Evolutionary conservation across 2,888 invertebrate species (phyloP).

Genomic region (Cerastis rubricosa): DNA sequence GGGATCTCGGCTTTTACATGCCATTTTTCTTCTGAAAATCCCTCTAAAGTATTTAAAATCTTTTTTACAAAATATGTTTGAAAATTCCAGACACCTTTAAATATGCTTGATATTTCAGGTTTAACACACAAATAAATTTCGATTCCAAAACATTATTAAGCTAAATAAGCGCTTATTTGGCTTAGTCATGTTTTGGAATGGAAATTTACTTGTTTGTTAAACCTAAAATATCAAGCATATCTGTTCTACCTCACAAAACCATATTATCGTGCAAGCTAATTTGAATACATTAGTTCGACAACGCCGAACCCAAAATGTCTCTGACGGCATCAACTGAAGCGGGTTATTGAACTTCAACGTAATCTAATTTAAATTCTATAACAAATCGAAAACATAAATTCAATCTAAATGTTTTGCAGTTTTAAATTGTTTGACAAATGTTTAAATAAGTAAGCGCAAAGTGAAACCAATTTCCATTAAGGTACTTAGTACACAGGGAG

Average conservation of each 20-base stretch:
- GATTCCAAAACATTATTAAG: neutral
- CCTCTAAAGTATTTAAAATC: neutral
- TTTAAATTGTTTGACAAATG: slow-evolving; percentile 24
- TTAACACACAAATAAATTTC: neutral
- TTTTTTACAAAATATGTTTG: neutral
- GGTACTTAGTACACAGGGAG: neutral
- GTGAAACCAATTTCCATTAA: slow-evolving; percentile 13
- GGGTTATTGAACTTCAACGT: slow-evolving; percentile 33
- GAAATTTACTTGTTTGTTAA: too few relatives aligned
- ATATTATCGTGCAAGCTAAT: slow-evolving; percentile 33
- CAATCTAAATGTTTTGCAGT: slow-evolving; percentile 12
- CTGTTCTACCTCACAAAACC: slow-evolving; percentile 8
- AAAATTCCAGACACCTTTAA: neutral
- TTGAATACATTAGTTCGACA: slow-evolving; percentile 41
- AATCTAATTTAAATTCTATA: slow-evolving; percentile 35
- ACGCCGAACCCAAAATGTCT: slow-evolving; percentile 25
- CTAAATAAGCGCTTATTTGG: neutral
- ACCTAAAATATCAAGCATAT: too few relatives aligned
- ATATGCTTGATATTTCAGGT: neutral
- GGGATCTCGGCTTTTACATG: neutral
- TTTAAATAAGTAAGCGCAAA: slow-evolving; percentile 30
- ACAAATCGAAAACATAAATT: slow-evolving; percentile 15
- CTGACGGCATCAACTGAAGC: neutral
- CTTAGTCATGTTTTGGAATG: too few relatives aligned
- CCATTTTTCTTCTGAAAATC: neutral